These are phyloP conservation scores for Dolichopus griseipennis DNA, from an alignment of 2,888 invertebrate genomes.

Conservation along the genomic window DNA sequence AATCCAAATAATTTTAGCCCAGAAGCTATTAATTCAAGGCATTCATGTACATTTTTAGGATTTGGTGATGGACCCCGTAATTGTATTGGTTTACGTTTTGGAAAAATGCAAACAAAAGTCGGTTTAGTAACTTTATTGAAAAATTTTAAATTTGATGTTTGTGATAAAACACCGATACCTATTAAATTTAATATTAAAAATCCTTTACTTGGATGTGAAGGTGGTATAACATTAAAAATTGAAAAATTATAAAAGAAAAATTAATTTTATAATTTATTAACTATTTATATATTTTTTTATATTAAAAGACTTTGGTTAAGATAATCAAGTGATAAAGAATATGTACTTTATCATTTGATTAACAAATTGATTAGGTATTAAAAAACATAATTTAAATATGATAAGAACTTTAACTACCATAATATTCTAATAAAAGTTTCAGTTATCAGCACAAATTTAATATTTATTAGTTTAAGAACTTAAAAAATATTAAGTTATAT, in stretches of 20 bases:
- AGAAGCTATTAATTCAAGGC: conserved; percentile 45
- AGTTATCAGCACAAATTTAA: no score
- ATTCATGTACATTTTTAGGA: conserved; percentile 39
- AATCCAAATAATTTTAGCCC: conserved; percentile 53
- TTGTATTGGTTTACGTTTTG: conserved; percentile 41
- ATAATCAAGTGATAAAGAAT: no score
- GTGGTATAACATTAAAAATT: conserved; percentile 29
- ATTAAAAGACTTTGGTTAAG: no score
- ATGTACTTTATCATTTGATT: no score
- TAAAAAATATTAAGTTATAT: no score
- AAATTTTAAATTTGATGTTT: conserved; percentile 25
- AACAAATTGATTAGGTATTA: no score
- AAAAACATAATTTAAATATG: no score
- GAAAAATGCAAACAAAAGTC: conserved; percentile 25
- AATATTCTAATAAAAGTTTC: no score
- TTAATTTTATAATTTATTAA: no score
- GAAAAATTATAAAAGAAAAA: conserved; percentile 20
- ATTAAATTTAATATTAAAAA: conserved; percentile 22
- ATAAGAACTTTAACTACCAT: no score
- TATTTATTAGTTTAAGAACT: no score
- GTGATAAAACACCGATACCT: conserved; percentile 26
- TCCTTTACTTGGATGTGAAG: conserved; percentile 27
- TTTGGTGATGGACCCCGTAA: conserved; percentile 43
- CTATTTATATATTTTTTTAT: no score
- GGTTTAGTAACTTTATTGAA: conserved; percentile 28